Evolutionary conservation across 1,140 invertebrate genomes (phyloP).

Genomic region (Bombus pyrosoma): DNA sequence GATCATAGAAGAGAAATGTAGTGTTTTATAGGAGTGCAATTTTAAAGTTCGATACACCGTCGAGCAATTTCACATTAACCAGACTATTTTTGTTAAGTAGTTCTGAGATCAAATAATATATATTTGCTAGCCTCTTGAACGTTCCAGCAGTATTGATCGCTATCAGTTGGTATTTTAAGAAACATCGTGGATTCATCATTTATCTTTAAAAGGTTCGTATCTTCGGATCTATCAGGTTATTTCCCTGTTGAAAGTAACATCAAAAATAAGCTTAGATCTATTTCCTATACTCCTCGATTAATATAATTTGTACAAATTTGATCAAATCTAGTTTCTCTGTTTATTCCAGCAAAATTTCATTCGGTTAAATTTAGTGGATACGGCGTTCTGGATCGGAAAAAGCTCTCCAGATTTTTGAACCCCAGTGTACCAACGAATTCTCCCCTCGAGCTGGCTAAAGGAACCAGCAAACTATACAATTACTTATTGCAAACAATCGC

Average conservation of each 20-base stretch:
- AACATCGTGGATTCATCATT: background rate
- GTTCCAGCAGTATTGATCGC: background rate
- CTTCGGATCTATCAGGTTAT: background rate
- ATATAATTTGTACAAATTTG: background rate
- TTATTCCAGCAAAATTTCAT: background rate
- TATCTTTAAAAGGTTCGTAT: background rate
- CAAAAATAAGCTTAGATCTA: too few species aligned
- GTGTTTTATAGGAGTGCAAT: background rate
- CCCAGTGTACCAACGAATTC: constrained; percentile 5
- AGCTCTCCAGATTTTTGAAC: background rate
- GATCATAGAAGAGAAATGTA: background rate
- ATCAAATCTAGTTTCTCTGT: background rate
- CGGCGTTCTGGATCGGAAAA: too few species aligned
- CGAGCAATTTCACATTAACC: background rate
- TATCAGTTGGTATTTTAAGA: background rate
- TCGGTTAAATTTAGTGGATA: background rate
- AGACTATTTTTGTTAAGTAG: background rate
- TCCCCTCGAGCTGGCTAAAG: constrained; percentile 16
- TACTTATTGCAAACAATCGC: constrained; percentile 41
- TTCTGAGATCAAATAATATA: background rate
- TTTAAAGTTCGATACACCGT: background rate
- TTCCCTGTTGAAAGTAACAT: too few species aligned
- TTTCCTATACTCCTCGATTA: too few species aligned
- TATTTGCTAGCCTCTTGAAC: background rate
- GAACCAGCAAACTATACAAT: constrained; percentile 37